Evolutionary conservation across 2,888 invertebrate genomes (phyloP), one percentile per base, ranked within the genome.

Genomic region (Alloscopus bannaensis): DNA sequence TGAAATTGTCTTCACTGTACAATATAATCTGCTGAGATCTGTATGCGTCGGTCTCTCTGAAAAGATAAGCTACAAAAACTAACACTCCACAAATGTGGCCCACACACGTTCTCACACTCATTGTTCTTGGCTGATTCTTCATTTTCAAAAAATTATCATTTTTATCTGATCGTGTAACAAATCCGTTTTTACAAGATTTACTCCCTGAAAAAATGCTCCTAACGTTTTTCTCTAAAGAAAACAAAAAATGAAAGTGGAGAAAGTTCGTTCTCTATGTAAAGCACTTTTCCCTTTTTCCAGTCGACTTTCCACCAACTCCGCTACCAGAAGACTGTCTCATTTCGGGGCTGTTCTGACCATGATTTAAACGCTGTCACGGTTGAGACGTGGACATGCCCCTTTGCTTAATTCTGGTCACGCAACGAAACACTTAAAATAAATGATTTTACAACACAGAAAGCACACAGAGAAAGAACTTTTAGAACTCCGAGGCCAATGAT

Each of bases 1-100:
- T 71, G 42, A 66, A 82, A 57, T 82, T 71, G 22, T 62, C 69
- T 52, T 78, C 75, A 31, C 65, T 69, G 60, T 59, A 82, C 26
- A 82, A 75, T 70, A 77, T 78, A 3, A 82, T 77, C 59, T 82
- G 78, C 50, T 82, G 82, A 8, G 76, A 60, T 68, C 81, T 71
- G 24, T 71, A 81, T 1, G 62, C 72, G 3, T 16, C 28, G 6
- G 66, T 26, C 1, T 50, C 50, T 24, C 26, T 18, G 8, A 60
- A n/a, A 22, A 18, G 13, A 66, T 18, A 4, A 42, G 26, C 50
- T 29, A 66, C 11, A 29, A 66, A 28, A 66, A 64, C 3, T 22
- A 64, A 24, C 2, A 64, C 42, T 42, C 40, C 42, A 1, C 8
- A 40, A 40, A 64, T 11, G 3, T 16, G 20, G 26, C 26, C 22